Conservation (phyloP, 2,888 invertebrate species). For the Dascillus cervinus region DNA sequence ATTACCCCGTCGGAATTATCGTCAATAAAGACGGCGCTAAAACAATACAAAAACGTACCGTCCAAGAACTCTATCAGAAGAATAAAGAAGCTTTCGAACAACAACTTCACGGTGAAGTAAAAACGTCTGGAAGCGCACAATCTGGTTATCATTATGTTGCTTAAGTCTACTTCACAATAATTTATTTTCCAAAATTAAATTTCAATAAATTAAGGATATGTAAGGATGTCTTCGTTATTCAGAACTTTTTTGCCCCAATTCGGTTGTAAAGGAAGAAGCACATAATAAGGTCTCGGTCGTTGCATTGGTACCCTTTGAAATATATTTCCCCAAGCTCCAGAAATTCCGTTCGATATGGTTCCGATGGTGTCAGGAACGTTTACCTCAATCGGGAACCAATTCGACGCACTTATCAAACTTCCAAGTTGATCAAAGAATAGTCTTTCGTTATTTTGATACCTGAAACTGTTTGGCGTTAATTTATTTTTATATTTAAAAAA, state of each 20-base stretch:
- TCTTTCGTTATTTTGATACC: too few species aligned
- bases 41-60: constrained; percentile 12
- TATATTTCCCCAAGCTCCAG: constrained; percentile 8
- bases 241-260: constrained; percentile 4
- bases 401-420: too few species aligned
- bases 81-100: constrained; percentile 34
- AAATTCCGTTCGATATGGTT: constrained; percentile 22
- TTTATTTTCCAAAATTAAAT: too few species aligned
- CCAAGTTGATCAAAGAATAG: too few species aligned
- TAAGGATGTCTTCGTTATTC: too few species aligned
- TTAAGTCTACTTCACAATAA: constrained; percentile 4
- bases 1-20: constrained; percentile 55
- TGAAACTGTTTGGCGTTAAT: too few species aligned
- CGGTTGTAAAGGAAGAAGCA: too few species aligned
- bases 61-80: constrained; percentile 24
- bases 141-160: constrained; percentile 8
- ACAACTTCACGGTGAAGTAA: constrained; percentile 26
- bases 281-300: too few species aligned
- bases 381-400: constrained; percentile 54
- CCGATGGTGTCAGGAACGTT: constrained; percentile 54
- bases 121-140: constrained; percentile 14
- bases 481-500: too few species aligned
- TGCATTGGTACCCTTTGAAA: constrained; percentile 21
- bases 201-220: too few species aligned
- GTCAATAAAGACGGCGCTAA: constrained; percentile 29